These are phyloP conservation scores for Halocynthia roretzi DNA, from an alignment of 23 tunicate genomes.

Conservation along the genomic window DNA sequence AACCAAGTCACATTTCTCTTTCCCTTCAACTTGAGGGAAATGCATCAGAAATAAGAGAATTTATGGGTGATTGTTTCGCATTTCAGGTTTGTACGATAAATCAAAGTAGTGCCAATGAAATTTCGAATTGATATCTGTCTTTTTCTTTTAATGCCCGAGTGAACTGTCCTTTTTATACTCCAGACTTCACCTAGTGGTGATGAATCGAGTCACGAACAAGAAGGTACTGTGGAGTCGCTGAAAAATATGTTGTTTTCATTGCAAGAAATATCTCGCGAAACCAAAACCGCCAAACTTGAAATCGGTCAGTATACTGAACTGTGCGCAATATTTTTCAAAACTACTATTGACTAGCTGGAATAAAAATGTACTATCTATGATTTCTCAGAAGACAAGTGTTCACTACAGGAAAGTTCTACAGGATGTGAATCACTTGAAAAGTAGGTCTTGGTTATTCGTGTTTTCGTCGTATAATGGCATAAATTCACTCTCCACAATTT, in stretches of 20 bases:
- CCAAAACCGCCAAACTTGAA: not conserved
- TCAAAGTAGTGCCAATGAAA: too few species aligned
- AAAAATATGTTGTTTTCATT: conserved; percentile 20
- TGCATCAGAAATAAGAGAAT: conserved; percentile 18
- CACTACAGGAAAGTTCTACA: too few species aligned
- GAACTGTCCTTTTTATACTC: not conserved
- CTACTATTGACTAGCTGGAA: too few species aligned
- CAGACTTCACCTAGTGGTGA: not conserved
- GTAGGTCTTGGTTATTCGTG: not conserved
- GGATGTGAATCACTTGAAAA: conserved; percentile 27
- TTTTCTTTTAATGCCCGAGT: not conserved
- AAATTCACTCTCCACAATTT: too few species aligned
- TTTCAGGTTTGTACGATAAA: too few species aligned
- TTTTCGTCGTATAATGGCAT: not conserved
- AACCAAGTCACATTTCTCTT: conserved; percentile 1
- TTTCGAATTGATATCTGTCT: not conserved
- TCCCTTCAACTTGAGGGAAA: conserved; percentile 27
- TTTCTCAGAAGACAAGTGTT: too few species aligned
- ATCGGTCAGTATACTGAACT: too few species aligned
- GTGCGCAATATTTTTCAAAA: too few species aligned
- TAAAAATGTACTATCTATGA: too few species aligned
- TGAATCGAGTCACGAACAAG: not conserved
- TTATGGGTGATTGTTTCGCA: conserved; percentile 22
- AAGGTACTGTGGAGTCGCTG: conserved; percentile 24
- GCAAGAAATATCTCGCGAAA: conserved; percentile 11